phyloP scores from a whole-genome alignment of 2,797 vertebrate genomes.

The Dermochelys coriacea region DNA sequence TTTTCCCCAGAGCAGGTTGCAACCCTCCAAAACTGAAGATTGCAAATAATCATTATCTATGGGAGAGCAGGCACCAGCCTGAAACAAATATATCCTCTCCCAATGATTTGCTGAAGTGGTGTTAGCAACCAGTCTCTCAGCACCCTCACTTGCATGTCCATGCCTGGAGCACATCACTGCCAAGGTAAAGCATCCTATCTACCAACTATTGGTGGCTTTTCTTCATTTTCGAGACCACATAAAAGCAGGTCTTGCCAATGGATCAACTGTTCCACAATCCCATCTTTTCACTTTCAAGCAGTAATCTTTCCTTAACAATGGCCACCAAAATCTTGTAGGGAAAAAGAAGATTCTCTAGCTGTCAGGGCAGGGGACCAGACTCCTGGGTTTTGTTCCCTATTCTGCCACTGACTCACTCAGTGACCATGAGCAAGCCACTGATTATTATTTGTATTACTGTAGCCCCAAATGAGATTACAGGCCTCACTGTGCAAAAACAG shows the following conservation, averaged over 20 bases:
- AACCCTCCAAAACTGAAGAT: slow-evolving; percentile 10
- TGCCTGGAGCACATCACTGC: neutral
- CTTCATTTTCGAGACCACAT: neutral
- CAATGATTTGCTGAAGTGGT: neutral
- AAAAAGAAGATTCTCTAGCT: neutral
- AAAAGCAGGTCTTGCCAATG: rapidly evolving
- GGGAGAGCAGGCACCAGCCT: neutral
- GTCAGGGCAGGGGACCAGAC: neutral
- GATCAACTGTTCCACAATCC: neutral
- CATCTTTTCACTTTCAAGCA: neutral
- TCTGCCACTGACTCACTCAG: neutral
- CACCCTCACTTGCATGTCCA: neutral
- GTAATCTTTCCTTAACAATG: neutral
- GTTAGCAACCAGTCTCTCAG: neutral
- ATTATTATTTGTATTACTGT: neutral
- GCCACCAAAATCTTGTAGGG: neutral
- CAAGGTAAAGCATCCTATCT: rapidly evolving
- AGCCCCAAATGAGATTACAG: neutral
- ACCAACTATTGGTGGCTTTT: neutral
- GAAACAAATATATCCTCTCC: neutral
- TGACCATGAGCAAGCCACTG: neutral
- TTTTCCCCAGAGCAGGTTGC: slow-evolving; percentile 22
- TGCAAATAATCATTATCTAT: neutral
- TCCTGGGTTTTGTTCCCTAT: neutral
- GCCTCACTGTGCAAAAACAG: neutral